Evolutionary conservation across 2,888 invertebrate species (phyloP).

Genomic region (Sphecodes monilicornis): DNA sequence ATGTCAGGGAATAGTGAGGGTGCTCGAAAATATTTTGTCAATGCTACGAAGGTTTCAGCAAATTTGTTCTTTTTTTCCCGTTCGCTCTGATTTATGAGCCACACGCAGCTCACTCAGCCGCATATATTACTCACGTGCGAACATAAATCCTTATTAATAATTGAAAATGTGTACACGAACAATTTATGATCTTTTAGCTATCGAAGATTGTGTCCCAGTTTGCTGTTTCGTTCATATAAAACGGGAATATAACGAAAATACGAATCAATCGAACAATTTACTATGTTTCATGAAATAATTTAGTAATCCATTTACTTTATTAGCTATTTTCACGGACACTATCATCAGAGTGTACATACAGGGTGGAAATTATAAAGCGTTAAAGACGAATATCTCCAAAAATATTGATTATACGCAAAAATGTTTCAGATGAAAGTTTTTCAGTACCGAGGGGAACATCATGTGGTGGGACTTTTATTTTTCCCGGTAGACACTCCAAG

Average conservation of each 20-base stretch:
- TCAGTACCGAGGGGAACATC: too few species aligned
- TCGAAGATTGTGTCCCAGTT: neutral
- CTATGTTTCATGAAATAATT: neutral
- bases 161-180: neutral
- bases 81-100: neutral
- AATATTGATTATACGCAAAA: too few species aligned
- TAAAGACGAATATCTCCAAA: too few species aligned
- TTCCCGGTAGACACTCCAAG: too few species aligned
- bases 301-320: neutral
- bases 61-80: neutral
- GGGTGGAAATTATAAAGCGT: too few species aligned
- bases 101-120: neutral
- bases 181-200: neutral
- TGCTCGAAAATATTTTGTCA: conserved; percentile 1
- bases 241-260: neutral
- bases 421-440: too few species aligned
- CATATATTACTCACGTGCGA: neutral
- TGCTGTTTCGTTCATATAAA: too few species aligned
- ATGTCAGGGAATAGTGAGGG: neutral
- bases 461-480: too few species aligned
- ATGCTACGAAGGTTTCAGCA: neutral
- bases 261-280: neutral
- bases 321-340: too few species aligned
- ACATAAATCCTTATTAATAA: neutral
- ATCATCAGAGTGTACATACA: too few species aligned